Conservation (phyloP, 1,140 invertebrate genomes). For the Lepidurus arcticus region DNA sequence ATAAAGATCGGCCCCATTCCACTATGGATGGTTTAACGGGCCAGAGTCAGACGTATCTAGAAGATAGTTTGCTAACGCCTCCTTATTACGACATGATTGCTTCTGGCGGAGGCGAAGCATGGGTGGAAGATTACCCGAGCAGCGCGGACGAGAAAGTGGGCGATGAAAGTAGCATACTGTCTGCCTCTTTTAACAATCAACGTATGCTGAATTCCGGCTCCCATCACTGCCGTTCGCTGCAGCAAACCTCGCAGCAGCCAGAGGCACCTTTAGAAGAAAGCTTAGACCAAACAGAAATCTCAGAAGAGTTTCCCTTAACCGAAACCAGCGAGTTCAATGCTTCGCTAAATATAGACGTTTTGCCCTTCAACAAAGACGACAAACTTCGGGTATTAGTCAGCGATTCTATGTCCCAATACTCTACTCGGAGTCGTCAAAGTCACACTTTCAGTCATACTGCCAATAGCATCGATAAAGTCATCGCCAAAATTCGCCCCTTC, state of each 20-base stretch:
- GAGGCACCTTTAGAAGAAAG: conserved; percentile 27
- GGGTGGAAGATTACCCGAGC: conserved; percentile 35
- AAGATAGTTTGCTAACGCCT: conserved; percentile 25
- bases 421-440: background rate
- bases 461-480: conserved; percentile 33
- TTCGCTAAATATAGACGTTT: conserved; percentile 31
- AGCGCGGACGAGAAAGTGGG: conserved; percentile 34
- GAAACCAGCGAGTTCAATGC: conserved; percentile 31
- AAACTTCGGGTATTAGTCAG: background rate
- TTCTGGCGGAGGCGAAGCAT: conserved; percentile 34
- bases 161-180: conserved; percentile 23
- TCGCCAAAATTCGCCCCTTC: conserved; percentile 35
- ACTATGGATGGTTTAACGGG: background rate
- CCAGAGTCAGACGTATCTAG: background rate
- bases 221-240: background rate
- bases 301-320: conserved; percentile 25
- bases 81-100: conserved; percentile 28
- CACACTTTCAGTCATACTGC: conserved; percentile 12
- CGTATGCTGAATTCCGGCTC: conserved; percentile 19
- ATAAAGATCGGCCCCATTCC: background rate
- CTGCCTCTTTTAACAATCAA: background rate
- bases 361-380: conserved; percentile 28
- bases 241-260: background rate
- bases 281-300: conserved; percentile 5
- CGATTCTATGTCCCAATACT: background rate